Percentiles rank a stretch among this genome's conserved stretches.
These are phyloP conservation scores for Cantharis rustica DNA, from an alignment of 2,888 invertebrate genomes.

Conservation along the genomic window DNA sequence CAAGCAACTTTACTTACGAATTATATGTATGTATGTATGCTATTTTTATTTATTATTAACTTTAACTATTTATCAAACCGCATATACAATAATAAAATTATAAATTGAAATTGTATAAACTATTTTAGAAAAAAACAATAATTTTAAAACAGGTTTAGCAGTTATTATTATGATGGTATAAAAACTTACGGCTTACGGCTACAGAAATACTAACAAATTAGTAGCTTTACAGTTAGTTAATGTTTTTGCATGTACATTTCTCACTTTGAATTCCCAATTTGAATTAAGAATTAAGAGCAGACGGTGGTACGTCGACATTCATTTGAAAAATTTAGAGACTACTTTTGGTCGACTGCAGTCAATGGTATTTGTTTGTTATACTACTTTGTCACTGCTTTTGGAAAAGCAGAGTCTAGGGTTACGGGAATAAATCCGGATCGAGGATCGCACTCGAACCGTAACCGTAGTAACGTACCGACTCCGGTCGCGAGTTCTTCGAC, in stretches of 20 bases:
- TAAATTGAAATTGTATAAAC: background rate
- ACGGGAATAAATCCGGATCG: constrained; percentile 19
- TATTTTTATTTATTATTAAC: no score
- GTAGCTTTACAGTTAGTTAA: background rate
- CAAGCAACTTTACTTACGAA: no score
- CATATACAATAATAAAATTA: no score
- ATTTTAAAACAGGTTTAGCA: background rate
- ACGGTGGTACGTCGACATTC: background rate
- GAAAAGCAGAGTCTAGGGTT: constrained; percentile 26
- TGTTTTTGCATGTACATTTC: background rate
- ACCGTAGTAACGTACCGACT: constrained; percentile 26
- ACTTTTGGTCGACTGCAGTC: background rate
- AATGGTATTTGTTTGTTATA: background rate
- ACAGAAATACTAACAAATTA: background rate
- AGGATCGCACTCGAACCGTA: constrained; percentile 5
- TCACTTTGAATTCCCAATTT: no score
- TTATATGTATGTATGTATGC: no score
- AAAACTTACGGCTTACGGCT: background rate
- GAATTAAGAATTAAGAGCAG: background rate
- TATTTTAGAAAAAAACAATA: background rate
- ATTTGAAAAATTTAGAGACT: background rate
- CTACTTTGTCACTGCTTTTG: constrained; percentile 5
- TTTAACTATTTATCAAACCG: no score
- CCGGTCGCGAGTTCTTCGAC: constrained; percentile 38
- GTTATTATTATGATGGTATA: background rate